Conservation (phyloP, 2,113 vertebrate species). For the Erythrolamprus reginae region DNA sequence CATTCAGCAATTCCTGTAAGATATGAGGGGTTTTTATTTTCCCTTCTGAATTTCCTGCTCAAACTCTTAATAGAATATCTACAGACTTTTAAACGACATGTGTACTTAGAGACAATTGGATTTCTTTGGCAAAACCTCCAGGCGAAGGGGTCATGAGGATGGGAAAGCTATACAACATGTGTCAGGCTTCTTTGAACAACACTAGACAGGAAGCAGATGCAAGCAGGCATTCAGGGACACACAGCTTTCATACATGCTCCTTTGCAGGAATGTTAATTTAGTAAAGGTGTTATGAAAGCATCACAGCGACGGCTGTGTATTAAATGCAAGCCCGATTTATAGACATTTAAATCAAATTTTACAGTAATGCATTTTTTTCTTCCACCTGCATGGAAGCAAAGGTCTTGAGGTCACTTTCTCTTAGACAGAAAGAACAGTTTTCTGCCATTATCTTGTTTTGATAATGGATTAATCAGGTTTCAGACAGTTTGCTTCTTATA, state of each 20-base stretch:
- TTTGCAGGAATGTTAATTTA: background rate
- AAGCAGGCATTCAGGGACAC: background rate
- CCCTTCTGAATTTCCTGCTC: slow-evolving; percentile 18
- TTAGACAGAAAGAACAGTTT: background rate
- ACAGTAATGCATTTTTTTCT: background rate
- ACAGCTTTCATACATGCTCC: background rate
- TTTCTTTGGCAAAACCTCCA: background rate
- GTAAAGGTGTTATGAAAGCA: background rate
- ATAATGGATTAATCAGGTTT: background rate
- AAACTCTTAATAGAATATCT: background rate
- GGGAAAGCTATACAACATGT: background rate
- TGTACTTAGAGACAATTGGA: background rate
- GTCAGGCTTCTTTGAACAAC: background rate
- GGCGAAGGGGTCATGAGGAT: background rate
- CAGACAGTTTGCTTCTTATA: background rate
- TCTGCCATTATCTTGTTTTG: background rate
- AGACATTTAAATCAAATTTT: background rate
- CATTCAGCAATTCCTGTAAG: background rate
- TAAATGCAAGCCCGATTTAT: background rate
- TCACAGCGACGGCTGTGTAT: background rate
- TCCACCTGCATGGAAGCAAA: background rate
- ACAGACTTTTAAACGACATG: background rate
- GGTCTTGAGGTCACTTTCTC: background rate
- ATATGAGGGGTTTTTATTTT: slow-evolving; percentile 3
- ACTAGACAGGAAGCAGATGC: background rate